Conservation (phyloP, 2,113 vertebrate genomes). For the Electrona antarctica region DNA sequence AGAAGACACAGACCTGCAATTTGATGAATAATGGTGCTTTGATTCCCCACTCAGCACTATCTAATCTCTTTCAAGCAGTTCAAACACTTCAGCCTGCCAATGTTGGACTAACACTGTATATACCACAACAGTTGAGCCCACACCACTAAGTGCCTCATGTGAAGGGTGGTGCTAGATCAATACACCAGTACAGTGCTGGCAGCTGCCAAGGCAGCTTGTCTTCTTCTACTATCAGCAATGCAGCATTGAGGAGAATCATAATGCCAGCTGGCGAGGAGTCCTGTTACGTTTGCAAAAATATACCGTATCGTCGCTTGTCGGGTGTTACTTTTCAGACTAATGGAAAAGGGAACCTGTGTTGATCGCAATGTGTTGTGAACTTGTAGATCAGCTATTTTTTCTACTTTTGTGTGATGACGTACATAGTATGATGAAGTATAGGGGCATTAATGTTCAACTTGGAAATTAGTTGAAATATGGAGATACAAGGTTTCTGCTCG, state of each 20-base stretch:
- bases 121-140: conserved; percentile 19
- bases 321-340: too few relatives aligned
- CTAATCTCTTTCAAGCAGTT: conserved; percentile 33
- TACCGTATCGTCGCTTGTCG: too few relatives aligned
- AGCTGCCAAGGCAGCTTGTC: conserved; percentile 40
- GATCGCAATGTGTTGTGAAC: too few relatives aligned
- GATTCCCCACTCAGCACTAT: conserved; percentile 27
- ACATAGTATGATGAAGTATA: too few relatives aligned
- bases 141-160: conserved; percentile 37
- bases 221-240: neutral
- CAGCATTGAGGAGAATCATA: conserved; percentile 30
- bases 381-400: too few relatives aligned
- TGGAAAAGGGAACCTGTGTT: too few relatives aligned
- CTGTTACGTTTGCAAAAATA: neutral
- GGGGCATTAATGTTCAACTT: too few relatives aligned
- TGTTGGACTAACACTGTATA: neutral
- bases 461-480: too few relatives aligned
- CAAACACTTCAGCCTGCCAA: conserved; percentile 23
- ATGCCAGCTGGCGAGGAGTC: conserved; percentile 15
- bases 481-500: too few relatives aligned
- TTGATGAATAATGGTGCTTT: conserved; percentile 17
- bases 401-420: too few relatives aligned
- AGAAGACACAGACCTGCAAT: conserved; percentile 12
- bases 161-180: conserved; percentile 38
- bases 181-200: conserved; percentile 29